Conservation (phyloP, 1,140 invertebrate genomes). For the Heterodera schachtii region DNA sequence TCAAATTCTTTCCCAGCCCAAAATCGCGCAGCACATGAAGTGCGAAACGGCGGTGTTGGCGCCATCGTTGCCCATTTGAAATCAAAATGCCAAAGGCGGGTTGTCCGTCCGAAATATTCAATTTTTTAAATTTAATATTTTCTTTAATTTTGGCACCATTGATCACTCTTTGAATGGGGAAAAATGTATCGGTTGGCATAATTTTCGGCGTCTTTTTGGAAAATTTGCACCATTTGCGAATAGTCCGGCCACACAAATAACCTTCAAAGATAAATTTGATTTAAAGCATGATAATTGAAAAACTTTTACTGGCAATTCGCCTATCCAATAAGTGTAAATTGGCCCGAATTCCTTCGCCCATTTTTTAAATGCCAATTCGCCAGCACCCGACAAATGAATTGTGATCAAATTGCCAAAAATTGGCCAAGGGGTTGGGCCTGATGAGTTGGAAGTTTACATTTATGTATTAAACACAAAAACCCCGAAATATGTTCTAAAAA, state of each 20-base stretch:
- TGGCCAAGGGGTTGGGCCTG: conserved; percentile 37
- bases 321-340: conserved; percentile 41
- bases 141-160: conserved; percentile 22
- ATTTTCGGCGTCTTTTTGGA: conserved; percentile 49
- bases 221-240: conserved; percentile 45
- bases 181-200: conserved; percentile 46
- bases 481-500: neutral
- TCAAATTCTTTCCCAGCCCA: conserved; percentile 75
- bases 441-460: no score
- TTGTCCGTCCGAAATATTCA: conserved; percentile 25
- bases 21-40: conserved; percentile 75
- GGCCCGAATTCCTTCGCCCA: conserved; percentile 44
- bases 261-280: neutral
- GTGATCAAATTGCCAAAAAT: conserved; percentile 35
- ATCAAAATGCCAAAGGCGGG: conserved; percentile 32
- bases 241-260: conserved; percentile 43
- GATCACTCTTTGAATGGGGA: conserved; percentile 29
- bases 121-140: neutral
- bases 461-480: neutral
- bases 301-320: conserved; percentile 34
- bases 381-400: conserved; percentile 12
- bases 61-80: conserved; percentile 80
- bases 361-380: conserved; percentile 25
- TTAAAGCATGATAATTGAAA: neutral
- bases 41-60: conserved; percentile 78